Base-by-base conservation (phyloP, 2,888 invertebrate species). In the Vanessa cardui region DNA sequence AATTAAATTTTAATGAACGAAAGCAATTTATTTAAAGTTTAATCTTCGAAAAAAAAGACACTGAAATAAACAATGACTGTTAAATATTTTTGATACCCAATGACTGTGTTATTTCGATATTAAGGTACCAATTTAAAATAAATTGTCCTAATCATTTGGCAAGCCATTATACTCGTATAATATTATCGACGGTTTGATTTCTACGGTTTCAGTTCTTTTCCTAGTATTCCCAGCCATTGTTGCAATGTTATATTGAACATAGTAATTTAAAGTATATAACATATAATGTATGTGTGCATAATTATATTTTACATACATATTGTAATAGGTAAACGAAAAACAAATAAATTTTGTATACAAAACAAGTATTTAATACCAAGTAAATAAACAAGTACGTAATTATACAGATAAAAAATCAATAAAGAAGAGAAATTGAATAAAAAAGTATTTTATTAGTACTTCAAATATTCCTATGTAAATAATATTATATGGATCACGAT, bases 81-180 rank as follows among this genome's bases (percentile, higher is more conserved):
- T 39, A 58, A 20, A 45, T 58, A 58, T 8, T 44, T 39, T 44
- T 58, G 44, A 58, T 21, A 18, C 16, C 18, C 18, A 9, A 58
- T 45, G 39, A 44, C 21, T 12, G 15, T 20, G 15, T 58, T 44
- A 15, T 58, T 58, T 39, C 18, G 18, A 18, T 39, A 18, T 33
- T 39, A 20, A 12, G 58, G 18, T 56, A 21, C 16, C 54, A 16
- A 56, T 31, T 33, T 56, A 8, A 12, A 49, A 9, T 33, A 62
- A 62, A 49, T 8, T 49, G 20, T 49, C 49, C 49, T n/a, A 49
- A 49, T 49, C 49, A 49, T 49, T 18, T 49, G 7, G 49, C 18
- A 18, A 49, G 8, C 0, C 47, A 20, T 49, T 49, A 7, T 46
- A 39, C 9, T 39, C 72, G 74, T 69, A 73, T 63, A 5, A 39